phyloP scores from a whole-genome alignment of 1,140 invertebrate species.

The Nixonia krombeini region DNA sequence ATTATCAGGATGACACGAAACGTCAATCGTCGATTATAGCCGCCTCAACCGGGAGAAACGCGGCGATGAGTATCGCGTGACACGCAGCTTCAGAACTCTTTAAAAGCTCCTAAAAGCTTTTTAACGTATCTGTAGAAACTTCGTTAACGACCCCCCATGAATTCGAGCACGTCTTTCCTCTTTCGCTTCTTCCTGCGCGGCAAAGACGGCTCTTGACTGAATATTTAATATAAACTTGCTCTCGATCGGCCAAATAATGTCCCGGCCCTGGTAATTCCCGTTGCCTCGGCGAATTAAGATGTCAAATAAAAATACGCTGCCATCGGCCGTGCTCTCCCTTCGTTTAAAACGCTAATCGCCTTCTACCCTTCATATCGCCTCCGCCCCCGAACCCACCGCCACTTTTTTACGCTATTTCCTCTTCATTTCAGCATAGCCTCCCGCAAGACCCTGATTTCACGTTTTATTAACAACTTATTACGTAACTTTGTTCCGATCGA shows the following conservation, averaged over 20 bases:
- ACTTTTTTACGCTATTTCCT: slow-evolving; percentile 36
- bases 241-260: slow-evolving; percentile 43
- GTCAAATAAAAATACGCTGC: slow-evolving; percentile 40
- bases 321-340: not conserved
- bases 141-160: slow-evolving; percentile 55
- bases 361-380: slow-evolving; percentile 13
- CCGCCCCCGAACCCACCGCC: no score
- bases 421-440: slow-evolving; percentile 37
- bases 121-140: slow-evolving; percentile 59
- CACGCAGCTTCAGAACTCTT: slow-evolving; percentile 51
- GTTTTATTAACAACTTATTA: slow-evolving; percentile 48
- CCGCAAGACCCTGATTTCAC: slow-evolving; percentile 21
- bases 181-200: slow-evolving; percentile 22
- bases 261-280: slow-evolving; percentile 33
- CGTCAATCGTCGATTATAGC: slow-evolving; percentile 44
- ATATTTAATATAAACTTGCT: slow-evolving; percentile 47
- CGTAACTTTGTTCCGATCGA: slow-evolving; percentile 37
- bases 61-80: slow-evolving; percentile 51
- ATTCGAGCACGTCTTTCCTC: slow-evolving; percentile 29
- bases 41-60: slow-evolving; percentile 23
- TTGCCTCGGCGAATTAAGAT: slow-evolving; percentile 33
- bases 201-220: slow-evolving; percentile 24
- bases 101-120: slow-evolving; percentile 64
- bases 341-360: slow-evolving; percentile 38
- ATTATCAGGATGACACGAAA: slow-evolving; percentile 34